Percentiles rank a stretch among this genome's conserved stretches.
Conservation (phyloP, 30 jellyfish, hydroid and myxozoan genomes). For the Cassiopea andromeda region DNA sequence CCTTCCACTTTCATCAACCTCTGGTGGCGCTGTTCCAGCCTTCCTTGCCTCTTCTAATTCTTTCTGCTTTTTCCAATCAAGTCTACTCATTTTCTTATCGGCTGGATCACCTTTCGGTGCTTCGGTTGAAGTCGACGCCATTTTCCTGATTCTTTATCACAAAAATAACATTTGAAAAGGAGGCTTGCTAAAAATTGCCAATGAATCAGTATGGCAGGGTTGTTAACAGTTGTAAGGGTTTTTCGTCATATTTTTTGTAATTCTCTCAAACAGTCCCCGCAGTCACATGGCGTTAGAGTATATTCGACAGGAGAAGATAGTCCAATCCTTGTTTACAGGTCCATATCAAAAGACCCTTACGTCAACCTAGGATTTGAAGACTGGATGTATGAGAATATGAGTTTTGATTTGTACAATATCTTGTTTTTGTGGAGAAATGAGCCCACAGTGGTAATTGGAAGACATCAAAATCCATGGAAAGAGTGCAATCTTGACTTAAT, state of each 20-base stretch:
- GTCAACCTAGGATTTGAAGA: slow-evolving; percentile 87
- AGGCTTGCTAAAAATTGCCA: slow-evolving; percentile 16
- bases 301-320: not conserved
- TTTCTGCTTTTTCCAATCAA: slow-evolving; percentile 94
- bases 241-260: not conserved
- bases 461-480: slow-evolving; percentile 96
- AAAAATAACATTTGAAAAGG: slow-evolving; percentile 2
- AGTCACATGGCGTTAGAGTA: not conserved
- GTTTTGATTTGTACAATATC: not conserved
- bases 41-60: slow-evolving; percentile 98
- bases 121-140: slow-evolving; percentile 76
- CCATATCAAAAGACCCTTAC: slow-evolving; percentile 55
- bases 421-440: slow-evolving; percentile 87
- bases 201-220: not conserved
- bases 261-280: not conserved
- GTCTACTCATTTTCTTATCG: slow-evolving; percentile 72
- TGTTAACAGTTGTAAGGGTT: not conserved
- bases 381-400: slow-evolving; percentile 61
- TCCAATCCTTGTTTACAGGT: slow-evolving; percentile 57
- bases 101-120: slow-evolving; percentile 69
- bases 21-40: slow-evolving; percentile 99
- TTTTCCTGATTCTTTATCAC: slow-evolving; percentile 8
- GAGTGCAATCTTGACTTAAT: slow-evolving; percentile 77
- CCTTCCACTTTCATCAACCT: slow-evolving; percentile 99
- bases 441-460: slow-evolving; percentile 90